phyloP scores from a whole-genome alignment of 2,797 vertebrate species.

The Paguma larvata region DNA sequence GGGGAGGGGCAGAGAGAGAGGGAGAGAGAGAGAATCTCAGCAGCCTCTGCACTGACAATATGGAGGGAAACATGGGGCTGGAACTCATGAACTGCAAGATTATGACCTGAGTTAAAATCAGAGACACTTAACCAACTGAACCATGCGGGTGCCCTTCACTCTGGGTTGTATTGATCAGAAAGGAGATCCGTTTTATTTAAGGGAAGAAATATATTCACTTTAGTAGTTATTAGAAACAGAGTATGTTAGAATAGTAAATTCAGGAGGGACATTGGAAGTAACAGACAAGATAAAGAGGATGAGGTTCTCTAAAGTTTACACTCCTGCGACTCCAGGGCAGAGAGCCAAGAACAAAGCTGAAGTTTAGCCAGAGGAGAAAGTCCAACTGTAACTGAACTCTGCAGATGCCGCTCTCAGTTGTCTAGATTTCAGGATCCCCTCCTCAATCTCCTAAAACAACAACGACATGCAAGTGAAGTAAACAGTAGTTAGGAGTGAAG shows the following conservation, averaged over 20 bases:
- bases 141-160: not conserved
- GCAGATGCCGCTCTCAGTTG: not conserved
- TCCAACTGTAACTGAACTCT: not conserved
- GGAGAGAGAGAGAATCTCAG: too few relatives aligned
- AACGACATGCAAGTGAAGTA: not conserved
- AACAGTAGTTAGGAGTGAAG: not conserved
- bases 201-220: not conserved
- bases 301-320: not conserved
- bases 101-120: too few relatives aligned
- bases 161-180: not conserved
- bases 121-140: too few relatives aligned
- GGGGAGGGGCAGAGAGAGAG: too few relatives aligned
- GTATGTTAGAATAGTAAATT: not conserved
- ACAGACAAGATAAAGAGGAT: not conserved
- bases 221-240: not conserved
- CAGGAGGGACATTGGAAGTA: not conserved
- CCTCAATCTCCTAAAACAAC: not conserved
- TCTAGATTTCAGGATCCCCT: not conserved
- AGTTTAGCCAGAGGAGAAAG: not conserved
- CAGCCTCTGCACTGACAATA: too few relatives aligned
- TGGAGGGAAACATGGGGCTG: too few relatives aligned
- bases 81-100: too few relatives aligned
- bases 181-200: slow-evolving; percentile 7
- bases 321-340: not conserved
- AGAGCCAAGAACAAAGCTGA: slow-evolving; percentile 23